Percentiles rank a stretch among this genome's conserved stretches.
Evolutionary conservation across 2,113 vertebrate species (phyloP).

Genomic region (Budorcas taxicolor): DNA sequence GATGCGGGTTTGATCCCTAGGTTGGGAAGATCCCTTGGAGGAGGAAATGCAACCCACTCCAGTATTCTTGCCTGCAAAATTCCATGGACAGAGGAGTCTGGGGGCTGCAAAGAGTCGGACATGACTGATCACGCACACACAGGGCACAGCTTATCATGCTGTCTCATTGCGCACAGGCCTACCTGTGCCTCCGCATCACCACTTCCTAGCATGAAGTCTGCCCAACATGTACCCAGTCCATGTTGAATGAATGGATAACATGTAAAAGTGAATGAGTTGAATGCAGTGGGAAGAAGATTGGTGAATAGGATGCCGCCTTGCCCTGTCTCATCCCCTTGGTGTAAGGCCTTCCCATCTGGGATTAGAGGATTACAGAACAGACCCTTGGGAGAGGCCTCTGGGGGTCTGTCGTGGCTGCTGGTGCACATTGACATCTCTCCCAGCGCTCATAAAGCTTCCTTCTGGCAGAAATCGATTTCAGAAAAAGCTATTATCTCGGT

Average conservation of each 20-base stretch:
- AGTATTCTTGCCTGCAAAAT: background rate
- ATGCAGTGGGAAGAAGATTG: background rate
- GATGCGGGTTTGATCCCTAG: background rate
- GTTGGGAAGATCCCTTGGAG: background rate
- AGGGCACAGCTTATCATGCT: background rate
- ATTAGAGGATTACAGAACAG: background rate
- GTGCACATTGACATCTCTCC: background rate
- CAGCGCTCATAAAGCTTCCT: conserved; percentile 13
- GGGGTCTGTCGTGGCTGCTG: background rate
- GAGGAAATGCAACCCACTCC: background rate
- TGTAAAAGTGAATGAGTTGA: background rate
- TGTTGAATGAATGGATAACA: background rate
- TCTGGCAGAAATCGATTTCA: conserved; percentile 52
- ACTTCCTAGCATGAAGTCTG: background rate
- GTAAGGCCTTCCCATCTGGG: background rate
- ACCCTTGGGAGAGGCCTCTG: background rate
- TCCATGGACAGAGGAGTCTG: background rate
- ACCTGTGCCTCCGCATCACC: background rate
- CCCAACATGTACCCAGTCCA: background rate
- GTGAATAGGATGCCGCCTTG: background rate
- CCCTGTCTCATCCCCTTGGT: background rate
- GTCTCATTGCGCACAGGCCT: background rate
- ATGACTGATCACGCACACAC: background rate
- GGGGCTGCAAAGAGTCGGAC: background rate
- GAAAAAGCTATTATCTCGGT: conserved; percentile 54